phyloP scores from a whole-genome alignment of 2,888 invertebrate genomes.

The Andrena bucephala region DNA sequence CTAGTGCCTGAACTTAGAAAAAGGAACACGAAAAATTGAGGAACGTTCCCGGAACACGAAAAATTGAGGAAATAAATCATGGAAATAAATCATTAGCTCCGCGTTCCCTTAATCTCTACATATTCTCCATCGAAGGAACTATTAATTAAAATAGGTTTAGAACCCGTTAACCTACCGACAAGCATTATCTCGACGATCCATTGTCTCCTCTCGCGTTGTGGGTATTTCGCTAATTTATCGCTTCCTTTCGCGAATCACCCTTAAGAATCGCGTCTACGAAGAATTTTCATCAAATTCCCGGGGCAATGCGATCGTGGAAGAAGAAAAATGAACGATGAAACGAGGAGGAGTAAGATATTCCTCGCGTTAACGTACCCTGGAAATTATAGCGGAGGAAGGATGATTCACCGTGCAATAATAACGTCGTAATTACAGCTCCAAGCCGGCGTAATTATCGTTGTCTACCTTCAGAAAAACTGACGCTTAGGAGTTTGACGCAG shows the following conservation, averaged over 20 bases:
- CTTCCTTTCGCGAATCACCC: conserved; percentile 42
- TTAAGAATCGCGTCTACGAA: conserved; percentile 7
- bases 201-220: conserved; percentile 45
- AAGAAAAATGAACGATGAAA: conserved; percentile 1
- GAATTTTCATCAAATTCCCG: conserved; percentile 9
- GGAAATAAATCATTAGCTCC: conserved; percentile 9
- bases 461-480: not conserved
- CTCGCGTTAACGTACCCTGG: conserved; percentile 16
- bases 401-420: conserved; percentile 42
- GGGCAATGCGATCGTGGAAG: not conserved
- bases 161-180: conserved; percentile 46
- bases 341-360: not conserved
- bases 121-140: not conserved
- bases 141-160: conserved; percentile 37
- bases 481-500: not conserved
- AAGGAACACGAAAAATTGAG: conserved; percentile 17
- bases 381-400: conserved; percentile 23
- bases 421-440: conserved; percentile 18
- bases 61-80: conserved; percentile 2
- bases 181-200: conserved; percentile 22
- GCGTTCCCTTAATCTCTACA: not conserved
- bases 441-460: conserved; percentile 14
- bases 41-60: conserved; percentile 16
- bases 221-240: conserved; percentile 59
- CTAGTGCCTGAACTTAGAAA: not conserved